Conservation (phyloP, 2,888 invertebrate species). For the Ephialtes manifestator region DNA sequence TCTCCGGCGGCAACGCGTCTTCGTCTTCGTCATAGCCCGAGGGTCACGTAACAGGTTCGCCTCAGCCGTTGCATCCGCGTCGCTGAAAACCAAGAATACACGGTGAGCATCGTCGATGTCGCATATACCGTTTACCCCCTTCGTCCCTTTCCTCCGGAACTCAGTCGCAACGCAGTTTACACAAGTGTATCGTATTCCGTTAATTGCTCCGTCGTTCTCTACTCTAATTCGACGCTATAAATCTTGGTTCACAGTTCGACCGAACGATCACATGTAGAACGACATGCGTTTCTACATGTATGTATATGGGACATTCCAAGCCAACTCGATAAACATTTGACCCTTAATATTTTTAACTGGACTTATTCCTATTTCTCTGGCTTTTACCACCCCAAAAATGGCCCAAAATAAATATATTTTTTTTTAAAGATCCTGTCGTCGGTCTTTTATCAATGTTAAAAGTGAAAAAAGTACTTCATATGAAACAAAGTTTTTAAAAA, state of each 20-base stretch:
- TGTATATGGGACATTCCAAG: too few species aligned
- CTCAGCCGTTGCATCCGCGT: conserved; percentile 24
- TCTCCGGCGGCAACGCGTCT: conserved; percentile 31
- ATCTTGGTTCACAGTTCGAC: conserved; percentile 72
- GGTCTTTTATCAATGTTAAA: too few species aligned
- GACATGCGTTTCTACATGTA: neutral
- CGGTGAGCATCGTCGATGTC: conserved; percentile 44
- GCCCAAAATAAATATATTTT: too few species aligned
- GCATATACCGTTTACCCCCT: neutral
- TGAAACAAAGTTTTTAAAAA: too few species aligned
- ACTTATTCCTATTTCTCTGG: too few species aligned
- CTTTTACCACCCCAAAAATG: too few species aligned
- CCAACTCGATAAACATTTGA: too few species aligned
- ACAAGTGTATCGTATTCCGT: conserved; percentile 79
- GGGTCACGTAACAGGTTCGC: conserved; percentile 67
- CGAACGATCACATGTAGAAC: conserved; percentile 50
- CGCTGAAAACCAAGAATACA: conserved; percentile 48
- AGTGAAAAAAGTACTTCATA: too few species aligned
- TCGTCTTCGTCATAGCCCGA: conserved; percentile 63
- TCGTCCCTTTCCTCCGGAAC: conserved; percentile 54
- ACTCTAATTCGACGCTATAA: conserved; percentile 75
- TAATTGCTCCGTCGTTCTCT: conserved; percentile 74
- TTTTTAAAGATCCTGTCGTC: too few species aligned
- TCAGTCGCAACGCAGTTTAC: conserved; percentile 73
- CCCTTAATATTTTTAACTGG: too few species aligned